Conservation (phyloP, 2,113 vertebrate genomes). For the Pterocles burchelli region DNA sequence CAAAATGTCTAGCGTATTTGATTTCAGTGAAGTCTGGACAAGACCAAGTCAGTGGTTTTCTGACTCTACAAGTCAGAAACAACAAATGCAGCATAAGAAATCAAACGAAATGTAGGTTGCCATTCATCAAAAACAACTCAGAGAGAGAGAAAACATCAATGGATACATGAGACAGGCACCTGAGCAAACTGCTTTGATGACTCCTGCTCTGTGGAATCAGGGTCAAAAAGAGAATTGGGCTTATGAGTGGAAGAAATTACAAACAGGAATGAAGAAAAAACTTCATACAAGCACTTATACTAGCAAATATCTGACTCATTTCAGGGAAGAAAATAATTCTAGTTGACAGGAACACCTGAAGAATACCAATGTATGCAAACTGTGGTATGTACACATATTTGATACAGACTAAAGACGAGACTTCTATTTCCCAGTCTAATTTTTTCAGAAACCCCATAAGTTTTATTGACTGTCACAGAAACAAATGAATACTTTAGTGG, state of each 20-base stretch:
- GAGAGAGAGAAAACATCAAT: neutral
- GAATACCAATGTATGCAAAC: neutral
- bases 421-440: neutral
- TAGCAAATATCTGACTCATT: neutral
- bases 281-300: neutral
- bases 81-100: neutral
- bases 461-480: neutral
- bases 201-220: constrained; percentile 11
- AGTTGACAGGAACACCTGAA: neutral
- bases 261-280: neutral
- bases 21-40: neutral
- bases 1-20: neutral
- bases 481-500: neutral
- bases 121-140: neutral
- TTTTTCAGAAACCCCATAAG: neutral
- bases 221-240: constrained; percentile 27
- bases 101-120: neutral
- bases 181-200: neutral
- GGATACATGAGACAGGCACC: neutral
- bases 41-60: neutral
- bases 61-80: neutral
- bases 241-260: neutral
- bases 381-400: neutral
- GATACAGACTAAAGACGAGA: neutral
- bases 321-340: neutral